These are phyloP conservation scores for Zaprionus bogoriensis DNA, from an alignment of 2,888 invertebrate species.

Conservation along the genomic window DNA sequence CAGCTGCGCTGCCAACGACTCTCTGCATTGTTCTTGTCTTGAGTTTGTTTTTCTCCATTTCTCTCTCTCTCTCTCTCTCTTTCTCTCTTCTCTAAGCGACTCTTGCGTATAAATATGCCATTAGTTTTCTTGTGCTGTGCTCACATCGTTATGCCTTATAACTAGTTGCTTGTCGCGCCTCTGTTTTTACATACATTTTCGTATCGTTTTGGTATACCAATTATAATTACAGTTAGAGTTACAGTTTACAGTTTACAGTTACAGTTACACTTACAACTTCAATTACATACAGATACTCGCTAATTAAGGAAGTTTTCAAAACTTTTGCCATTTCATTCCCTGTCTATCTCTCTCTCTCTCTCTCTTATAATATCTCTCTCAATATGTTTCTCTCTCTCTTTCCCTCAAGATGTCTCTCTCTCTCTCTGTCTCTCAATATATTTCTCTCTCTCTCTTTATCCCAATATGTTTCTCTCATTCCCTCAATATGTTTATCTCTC, in stretches of 20 bases:
- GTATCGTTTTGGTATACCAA: slow-evolving; percentile 48
- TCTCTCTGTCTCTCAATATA: neutral
- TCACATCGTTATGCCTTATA: slow-evolving; percentile 61
- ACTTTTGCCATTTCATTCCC: slow-evolving; percentile 45
- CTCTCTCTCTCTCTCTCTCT: neutral
- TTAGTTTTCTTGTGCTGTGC: slow-evolving; percentile 15
- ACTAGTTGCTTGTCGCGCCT: slow-evolving; percentile 34
- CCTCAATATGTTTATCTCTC: neutral
- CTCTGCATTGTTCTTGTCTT: neutral
- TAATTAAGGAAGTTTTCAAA: slow-evolving; percentile 63
- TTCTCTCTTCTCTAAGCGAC: neutral
- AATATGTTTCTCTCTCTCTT: neutral
- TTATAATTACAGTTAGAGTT: slow-evolving; percentile 3
- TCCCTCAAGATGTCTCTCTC: neutral
- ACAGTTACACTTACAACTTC: neutral
- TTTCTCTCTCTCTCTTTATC: neutral
- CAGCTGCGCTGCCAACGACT: neutral
- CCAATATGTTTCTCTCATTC: neutral
- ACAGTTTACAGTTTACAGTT: neutral
- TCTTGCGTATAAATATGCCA: slow-evolving; percentile 44
- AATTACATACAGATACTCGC: slow-evolving; percentile 17
- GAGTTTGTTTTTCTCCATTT: slow-evolving; percentile 19
- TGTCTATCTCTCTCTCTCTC: slow-evolving; percentile 6
- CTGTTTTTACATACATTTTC: slow-evolving; percentile 14
- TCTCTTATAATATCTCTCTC: too few species aligned